phyloP scores from a whole-genome alignment of 2,113 vertebrate genomes.

The Aphelocoma coerulescens region DNA sequence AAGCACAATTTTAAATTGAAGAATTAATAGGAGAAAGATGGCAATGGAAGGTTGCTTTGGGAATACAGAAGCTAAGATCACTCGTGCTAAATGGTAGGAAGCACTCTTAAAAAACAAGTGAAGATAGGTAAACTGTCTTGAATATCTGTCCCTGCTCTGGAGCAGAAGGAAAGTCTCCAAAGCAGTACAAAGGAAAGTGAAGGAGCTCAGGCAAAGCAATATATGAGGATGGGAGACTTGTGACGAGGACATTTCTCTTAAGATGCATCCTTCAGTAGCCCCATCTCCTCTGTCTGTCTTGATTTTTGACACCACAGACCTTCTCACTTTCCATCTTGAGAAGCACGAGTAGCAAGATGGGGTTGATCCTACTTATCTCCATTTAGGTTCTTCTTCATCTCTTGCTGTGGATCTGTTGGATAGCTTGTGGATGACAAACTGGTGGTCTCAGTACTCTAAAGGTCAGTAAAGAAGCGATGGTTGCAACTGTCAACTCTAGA shows the following conservation, averaged over 20 bases:
- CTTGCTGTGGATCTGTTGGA: not conserved
- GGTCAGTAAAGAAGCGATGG: not conserved
- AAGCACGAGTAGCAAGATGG: not conserved
- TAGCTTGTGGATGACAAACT: not conserved
- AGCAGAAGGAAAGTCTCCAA: not conserved
- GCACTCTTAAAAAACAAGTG: not conserved
- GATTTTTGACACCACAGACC: not conserved
- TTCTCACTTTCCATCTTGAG: not conserved
- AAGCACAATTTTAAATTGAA: not conserved
- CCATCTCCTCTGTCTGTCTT: not conserved
- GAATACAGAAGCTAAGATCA: not conserved
- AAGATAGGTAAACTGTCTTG: not conserved
- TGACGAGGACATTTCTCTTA: not conserved
- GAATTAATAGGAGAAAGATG: not conserved
- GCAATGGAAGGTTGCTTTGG: not conserved
- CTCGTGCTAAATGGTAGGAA: not conserved
- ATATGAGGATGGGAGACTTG: not conserved
- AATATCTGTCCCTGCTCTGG: not conserved
- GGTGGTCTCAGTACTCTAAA: not conserved
- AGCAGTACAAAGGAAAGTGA: not conserved
- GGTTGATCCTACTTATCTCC: not conserved
- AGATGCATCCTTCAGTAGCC: not conserved
- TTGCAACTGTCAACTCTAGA: not conserved
- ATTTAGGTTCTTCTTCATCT: not conserved
- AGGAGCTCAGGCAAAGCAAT: not conserved